These are phyloP conservation scores for Cremastinae sp. DNA, from an alignment of 2,888 invertebrate genomes.

Conservation along the genomic window DNA sequence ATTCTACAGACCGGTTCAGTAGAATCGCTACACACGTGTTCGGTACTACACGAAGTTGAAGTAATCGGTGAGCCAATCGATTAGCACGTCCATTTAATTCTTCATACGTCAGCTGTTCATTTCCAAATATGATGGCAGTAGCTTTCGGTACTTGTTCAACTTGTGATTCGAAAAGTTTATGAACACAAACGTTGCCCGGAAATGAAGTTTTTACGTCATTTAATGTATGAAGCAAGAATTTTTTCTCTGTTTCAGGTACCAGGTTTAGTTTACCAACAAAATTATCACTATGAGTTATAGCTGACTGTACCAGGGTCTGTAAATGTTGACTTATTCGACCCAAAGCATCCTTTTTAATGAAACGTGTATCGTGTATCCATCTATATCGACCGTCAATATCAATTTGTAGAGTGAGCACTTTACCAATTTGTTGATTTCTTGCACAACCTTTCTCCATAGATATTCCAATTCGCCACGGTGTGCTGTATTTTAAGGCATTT, in stretches of 20 bases:
- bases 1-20: slow-evolving; percentile 4
- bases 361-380: slow-evolving; percentile 14
- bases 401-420: slow-evolving; percentile 3
- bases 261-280: slow-evolving; percentile 3
- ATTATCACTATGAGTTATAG: background rate
- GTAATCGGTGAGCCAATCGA: slow-evolving; percentile 2
- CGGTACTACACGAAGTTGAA: background rate
- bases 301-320: background rate
- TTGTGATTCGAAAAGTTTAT: slow-evolving; percentile 3
- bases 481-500: background rate
- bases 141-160: background rate
- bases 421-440: background rate
- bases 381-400: slow-evolving; percentile 3
- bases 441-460: slow-evolving; percentile 1
- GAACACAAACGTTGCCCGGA: background rate
- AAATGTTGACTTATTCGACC: slow-evolving; percentile 16
- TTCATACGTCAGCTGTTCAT: background rate
- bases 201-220: slow-evolving; percentile 3
- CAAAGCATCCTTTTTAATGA: background rate
- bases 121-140: slow-evolving; percentile 2
- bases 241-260: background rate
- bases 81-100: slow-evolving; percentile 10
- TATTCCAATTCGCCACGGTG: slow-evolving; percentile 22
- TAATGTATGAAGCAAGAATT: slow-evolving; percentile 13
- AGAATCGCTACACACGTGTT: slow-evolving; percentile 4